Percentiles rank a stretch among this genome's conserved stretches.
phyloP scores from a whole-genome alignment of 2,113 vertebrate species.

The Clarias macrocephalus region DNA sequence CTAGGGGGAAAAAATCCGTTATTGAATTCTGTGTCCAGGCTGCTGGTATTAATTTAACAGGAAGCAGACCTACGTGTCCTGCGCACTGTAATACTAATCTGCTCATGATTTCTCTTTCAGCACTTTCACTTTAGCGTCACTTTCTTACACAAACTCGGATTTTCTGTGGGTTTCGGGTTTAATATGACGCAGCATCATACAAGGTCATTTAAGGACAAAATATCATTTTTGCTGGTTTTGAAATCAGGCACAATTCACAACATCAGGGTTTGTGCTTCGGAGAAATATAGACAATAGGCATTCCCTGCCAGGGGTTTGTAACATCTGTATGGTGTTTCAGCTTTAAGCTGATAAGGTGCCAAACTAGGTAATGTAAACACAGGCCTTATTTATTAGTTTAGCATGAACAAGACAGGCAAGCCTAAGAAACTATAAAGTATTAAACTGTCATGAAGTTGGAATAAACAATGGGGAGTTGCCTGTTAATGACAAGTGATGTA shows the following conservation, averaged over 20 bases:
- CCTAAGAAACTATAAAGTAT: background rate
- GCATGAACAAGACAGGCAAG: background rate
- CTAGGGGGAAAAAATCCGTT: background rate
- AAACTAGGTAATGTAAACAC: background rate
- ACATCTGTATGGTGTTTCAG: background rate
- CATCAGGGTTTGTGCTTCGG: background rate
- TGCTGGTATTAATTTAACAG: background rate
- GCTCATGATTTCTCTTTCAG: background rate
- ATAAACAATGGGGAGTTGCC: background rate
- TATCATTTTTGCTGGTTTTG: background rate
- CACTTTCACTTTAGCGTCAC: background rate
- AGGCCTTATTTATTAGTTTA: background rate
- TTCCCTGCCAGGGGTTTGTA: background rate
- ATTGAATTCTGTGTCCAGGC: background rate
- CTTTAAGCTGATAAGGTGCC: background rate
- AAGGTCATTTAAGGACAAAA: background rate
- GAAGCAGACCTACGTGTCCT: background rate
- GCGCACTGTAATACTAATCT: background rate
- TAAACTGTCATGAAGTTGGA: background rate
- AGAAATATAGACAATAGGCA: background rate
- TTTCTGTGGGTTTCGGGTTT: slow-evolving; percentile 5
- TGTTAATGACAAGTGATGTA: background rate
- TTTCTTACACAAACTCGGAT: background rate
- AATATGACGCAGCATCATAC: background rate
- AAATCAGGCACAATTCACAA: background rate